These are phyloP conservation scores for Numida meleagris DNA, from an alignment of 2,113 vertebrate genomes.

Conservation along the genomic window DNA sequence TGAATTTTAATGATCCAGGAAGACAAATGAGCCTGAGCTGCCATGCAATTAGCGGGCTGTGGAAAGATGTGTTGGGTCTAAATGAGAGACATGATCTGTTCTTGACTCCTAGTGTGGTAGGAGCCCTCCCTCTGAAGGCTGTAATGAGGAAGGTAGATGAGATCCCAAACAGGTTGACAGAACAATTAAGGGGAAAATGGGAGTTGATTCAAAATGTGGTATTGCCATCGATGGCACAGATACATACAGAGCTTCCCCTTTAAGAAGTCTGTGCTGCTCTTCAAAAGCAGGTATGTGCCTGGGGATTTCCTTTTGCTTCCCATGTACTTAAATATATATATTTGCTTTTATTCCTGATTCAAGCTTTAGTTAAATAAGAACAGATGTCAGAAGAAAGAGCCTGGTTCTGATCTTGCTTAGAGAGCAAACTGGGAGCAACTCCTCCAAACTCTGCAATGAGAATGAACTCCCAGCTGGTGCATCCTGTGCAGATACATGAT, in stretches of 20 bases:
- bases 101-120: constrained; percentile 85
- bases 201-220: constrained; percentile 46
- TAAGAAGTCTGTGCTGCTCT: not conserved
- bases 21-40: constrained; percentile 87
- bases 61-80: constrained; percentile 87
- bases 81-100: constrained; percentile 90
- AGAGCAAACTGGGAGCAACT: not conserved
- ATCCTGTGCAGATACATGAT: not conserved
- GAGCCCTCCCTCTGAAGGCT: constrained; percentile 82
- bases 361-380: not conserved
- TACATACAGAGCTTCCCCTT: not conserved
- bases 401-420: not conserved
- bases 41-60: constrained; percentile 86
- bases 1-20: constrained; percentile 84
- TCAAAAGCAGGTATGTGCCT: not conserved
- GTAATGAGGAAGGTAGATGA: constrained; percentile 84
- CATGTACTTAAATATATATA: not conserved
- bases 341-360: not conserved
- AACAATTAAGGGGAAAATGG: constrained; percentile 73
- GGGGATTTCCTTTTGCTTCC: not conserved
- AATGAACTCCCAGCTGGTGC: not conserved
- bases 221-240: not conserved
- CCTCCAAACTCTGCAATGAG: not conserved
- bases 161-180: constrained; percentile 73
- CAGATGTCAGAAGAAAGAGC: not conserved